Evolutionary conservation across 37 sponge, comb jelly and placozoan genomes (phyloP).

Genomic region (Bolinopsis microptera): DNA sequence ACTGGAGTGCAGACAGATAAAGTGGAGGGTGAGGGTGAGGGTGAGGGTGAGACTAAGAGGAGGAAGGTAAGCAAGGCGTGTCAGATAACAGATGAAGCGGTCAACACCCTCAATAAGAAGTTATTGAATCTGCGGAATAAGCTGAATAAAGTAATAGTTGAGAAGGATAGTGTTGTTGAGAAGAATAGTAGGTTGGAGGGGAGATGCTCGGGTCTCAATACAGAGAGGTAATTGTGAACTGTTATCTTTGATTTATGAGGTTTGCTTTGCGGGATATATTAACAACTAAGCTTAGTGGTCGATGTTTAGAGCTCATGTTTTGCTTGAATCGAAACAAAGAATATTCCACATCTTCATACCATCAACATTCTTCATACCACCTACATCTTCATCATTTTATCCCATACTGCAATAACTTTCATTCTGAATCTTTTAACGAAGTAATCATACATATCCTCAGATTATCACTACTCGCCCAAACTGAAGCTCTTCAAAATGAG

Average conservation of each 20-base stretch:
- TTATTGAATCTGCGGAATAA: background rate
- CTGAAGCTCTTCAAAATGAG: constrained; percentile 9
- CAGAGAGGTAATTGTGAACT: background rate
- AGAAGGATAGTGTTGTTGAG: background rate
- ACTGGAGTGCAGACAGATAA: background rate
- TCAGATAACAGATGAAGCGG: background rate
- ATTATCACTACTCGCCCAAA: background rate
- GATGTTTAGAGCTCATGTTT: no score
- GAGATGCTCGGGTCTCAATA: background rate
- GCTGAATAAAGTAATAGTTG: background rate
- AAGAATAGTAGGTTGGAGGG: background rate
- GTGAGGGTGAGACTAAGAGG: background rate
- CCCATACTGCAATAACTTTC: no score
- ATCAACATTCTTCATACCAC: no score
- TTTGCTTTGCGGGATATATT: no score
- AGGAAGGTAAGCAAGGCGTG: background rate
- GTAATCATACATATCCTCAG: background rate
- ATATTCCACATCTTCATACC: no score
- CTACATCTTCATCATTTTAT: no score
- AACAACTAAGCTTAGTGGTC: no score
- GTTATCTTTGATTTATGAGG: no score
- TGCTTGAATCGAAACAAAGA: no score
- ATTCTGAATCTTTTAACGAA: background rate
- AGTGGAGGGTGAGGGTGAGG: no score
- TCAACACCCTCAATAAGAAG: background rate